Evolutionary conservation across 2,797 vertebrate species (phyloP).

Genomic region (Coregonus sp.): DNA sequence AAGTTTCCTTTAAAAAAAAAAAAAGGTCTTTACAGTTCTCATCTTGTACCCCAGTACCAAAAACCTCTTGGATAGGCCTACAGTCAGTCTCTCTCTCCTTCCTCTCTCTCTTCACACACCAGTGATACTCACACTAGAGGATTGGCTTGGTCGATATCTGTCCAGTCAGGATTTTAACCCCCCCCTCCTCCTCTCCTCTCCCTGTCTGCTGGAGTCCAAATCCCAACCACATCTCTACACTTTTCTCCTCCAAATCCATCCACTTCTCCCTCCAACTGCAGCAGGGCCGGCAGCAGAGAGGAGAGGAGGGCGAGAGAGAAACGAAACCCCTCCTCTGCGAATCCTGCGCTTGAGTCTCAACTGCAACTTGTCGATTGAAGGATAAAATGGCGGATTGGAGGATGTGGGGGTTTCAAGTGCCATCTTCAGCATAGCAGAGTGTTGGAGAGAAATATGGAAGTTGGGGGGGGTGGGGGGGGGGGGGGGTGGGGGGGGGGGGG

Average conservation of each 20-base stretch:
- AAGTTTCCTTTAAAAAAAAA: constrained; percentile 5
- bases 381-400: constrained; percentile 44
- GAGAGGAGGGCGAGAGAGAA: not conserved
- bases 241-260: too few species aligned
- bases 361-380: constrained; percentile 31
- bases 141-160: constrained; percentile 37
- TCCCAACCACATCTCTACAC: constrained; percentile 11
- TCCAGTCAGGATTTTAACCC: constrained; percentile 26
- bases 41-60: constrained; percentile 47
- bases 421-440: constrained; percentile 29
- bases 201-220: constrained; percentile 36
- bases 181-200: not conserved
- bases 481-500: too few species aligned
- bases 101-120: not conserved
- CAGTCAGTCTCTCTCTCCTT: constrained; percentile 5
- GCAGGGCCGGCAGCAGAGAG: constrained; percentile 24
- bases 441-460: not conserved
- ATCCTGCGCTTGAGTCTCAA: constrained; percentile 19
- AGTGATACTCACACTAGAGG: constrained; percentile 22
- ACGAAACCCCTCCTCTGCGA: constrained; percentile 11
- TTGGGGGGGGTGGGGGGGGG: constrained; percentile 5
- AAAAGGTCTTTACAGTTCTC: constrained; percentile 57
- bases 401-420: constrained; percentile 18
- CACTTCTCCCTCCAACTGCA: constrained; percentile 43
- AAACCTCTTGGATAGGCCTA: not conserved